These are phyloP conservation scores for Halotydeus destructor DNA, from an alignment of 1,140 invertebrate species.

Conservation along the genomic window DNA sequence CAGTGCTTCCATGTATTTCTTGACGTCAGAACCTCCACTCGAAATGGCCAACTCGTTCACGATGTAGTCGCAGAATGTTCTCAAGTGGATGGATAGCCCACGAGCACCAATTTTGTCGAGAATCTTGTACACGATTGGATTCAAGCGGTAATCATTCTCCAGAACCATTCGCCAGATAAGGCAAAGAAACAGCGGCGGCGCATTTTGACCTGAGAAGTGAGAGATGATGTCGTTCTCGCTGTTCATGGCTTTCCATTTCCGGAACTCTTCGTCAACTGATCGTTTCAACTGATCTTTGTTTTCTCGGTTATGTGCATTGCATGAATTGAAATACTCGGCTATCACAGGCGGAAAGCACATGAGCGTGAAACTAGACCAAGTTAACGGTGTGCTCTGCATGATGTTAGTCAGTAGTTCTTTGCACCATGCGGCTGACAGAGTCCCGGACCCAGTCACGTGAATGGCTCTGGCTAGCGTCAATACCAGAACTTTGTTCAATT, in stretches of 20 bases:
- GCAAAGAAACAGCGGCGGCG: constrained; percentile 54
- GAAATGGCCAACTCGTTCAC: constrained; percentile 74
- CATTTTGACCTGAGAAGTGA: constrained; percentile 73
- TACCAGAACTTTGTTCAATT: constrained; percentile 57
- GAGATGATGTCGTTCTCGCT: constrained; percentile 85
- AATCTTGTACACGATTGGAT: constrained; percentile 80
- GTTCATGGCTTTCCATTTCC: constrained; percentile 59
- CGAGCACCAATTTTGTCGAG: constrained; percentile 76
- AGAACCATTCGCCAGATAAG: constrained; percentile 89
- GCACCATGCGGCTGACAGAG: constrained; percentile 55
- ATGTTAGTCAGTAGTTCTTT: constrained; percentile 70
- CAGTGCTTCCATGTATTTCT: constrained; percentile 73
- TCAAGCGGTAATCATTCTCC: constrained; percentile 76
- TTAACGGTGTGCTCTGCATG: constrained; percentile 66
- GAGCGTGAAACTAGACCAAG: constrained; percentile 76
- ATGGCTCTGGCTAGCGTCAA: constrained; percentile 79
- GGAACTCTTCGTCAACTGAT: constrained; percentile 77
- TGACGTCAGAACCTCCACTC: constrained; percentile 56
- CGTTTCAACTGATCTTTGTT: constrained; percentile 23
- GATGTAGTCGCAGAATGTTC: constrained; percentile 85
- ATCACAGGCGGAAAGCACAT: constrained; percentile 72
- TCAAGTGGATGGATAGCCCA: constrained; percentile 62
- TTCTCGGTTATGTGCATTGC: constrained; percentile 11
- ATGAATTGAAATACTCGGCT: constrained; percentile 48
- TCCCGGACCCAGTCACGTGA: constrained; percentile 55